Conservation (phyloP, 2,797 vertebrate genomes). For the Denticeps clupeoides region DNA sequence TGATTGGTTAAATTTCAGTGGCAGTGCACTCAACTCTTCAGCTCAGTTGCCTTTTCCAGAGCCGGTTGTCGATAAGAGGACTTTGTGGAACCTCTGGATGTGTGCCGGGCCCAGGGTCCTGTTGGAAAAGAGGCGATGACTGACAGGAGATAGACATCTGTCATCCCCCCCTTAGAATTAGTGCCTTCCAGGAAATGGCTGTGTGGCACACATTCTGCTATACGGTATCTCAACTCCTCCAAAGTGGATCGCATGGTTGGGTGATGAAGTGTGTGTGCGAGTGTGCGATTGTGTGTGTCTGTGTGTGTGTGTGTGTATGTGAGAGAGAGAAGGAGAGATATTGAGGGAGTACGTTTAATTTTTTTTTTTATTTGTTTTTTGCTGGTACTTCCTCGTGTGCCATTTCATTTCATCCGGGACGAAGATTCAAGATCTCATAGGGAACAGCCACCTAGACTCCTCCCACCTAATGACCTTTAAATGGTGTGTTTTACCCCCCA, state of each 20-base stretch:
- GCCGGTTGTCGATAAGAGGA: too few relatives aligned
- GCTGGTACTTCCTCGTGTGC: background rate
- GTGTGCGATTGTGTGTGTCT: background rate
- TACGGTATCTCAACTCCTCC: background rate
- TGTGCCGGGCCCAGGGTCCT: too few relatives aligned
- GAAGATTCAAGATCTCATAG: background rate
- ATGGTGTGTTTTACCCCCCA: slow-evolving; percentile 34
- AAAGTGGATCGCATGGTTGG: background rate
- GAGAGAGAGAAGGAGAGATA: too few relatives aligned
- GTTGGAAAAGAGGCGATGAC: slow-evolving; percentile 1
- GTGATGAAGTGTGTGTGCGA: background rate
- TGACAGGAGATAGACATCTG: slow-evolving; percentile 4
- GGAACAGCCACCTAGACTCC: background rate
- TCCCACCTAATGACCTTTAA: slow-evolving; percentile 32
- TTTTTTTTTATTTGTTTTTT: background rate
- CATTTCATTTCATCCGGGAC: background rate
- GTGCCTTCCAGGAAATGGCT: slow-evolving; percentile 4
- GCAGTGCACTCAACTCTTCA: too few relatives aligned
- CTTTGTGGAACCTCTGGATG: too few relatives aligned
- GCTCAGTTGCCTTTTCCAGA: too few relatives aligned
- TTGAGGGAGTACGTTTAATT: background rate
- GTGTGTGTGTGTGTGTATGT: background rate
- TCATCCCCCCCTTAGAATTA: slow-evolving; percentile 1
- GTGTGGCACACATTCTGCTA: background rate
- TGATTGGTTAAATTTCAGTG: too few relatives aligned